These are phyloP conservation scores for Neostethus bicornis DNA, from an alignment of 2,797 vertebrate species.

Conservation along the genomic window DNA sequence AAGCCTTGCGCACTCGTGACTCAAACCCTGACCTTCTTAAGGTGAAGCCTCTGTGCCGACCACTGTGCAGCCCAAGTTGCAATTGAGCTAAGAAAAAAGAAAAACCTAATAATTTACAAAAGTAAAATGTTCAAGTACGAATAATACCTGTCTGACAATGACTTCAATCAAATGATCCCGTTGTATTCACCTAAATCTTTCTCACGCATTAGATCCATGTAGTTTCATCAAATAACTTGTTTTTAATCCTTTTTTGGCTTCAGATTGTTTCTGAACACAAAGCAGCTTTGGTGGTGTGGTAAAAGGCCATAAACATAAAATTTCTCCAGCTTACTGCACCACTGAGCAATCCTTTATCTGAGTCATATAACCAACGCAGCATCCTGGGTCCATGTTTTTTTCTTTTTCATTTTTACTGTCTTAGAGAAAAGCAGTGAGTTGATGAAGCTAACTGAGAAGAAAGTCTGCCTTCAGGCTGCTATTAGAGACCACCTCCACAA, in stretches of 20 bases:
- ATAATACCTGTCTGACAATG: no score
- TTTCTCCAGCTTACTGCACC: conserved; percentile 36
- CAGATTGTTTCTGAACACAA: conserved; percentile 10
- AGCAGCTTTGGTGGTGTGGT: conserved; percentile 8
- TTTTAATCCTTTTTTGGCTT: conserved; percentile 15
- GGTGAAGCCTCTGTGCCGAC: no score
- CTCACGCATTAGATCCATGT: conserved; percentile 7
- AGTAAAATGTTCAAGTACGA: no score
- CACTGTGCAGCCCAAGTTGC: no score
- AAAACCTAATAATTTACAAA: no score
- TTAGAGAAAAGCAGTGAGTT: conserved; percentile 29
- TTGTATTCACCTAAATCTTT: background rate
- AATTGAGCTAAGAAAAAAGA: no score
- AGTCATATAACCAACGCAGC: conserved; percentile 28
- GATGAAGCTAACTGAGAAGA: conserved; percentile 13
- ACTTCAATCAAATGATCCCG: conserved; percentile 1
- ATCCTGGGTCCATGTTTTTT: conserved; percentile 15
- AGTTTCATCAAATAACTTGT: conserved; percentile 11
- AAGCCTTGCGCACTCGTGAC: no score
- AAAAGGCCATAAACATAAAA: conserved; percentile 32
- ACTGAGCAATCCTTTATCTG: conserved; percentile 45
- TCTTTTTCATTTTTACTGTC: conserved; percentile 23
- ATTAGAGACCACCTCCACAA: conserved; percentile 3
- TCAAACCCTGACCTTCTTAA: no score
- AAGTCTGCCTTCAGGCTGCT: conserved; percentile 8